Conservation (phyloP, 2,797 vertebrate genomes). For the Catamblyrhynchus diadema region DNA sequence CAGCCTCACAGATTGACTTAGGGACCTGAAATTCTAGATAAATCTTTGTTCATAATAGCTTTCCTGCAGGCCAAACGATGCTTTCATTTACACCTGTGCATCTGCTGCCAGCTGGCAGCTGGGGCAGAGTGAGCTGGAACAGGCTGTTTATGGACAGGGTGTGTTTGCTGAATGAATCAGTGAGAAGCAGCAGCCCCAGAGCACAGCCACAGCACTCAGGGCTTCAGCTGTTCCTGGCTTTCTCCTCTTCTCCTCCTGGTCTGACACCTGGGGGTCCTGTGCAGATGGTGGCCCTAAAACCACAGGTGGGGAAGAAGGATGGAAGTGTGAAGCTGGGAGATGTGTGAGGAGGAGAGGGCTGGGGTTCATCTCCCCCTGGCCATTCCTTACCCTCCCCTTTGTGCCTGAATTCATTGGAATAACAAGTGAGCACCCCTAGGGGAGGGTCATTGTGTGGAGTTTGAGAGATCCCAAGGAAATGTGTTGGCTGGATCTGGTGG, state of each 20-base stretch:
- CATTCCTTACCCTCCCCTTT: not conserved
- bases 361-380: not conserved
- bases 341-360: not conserved
- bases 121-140: not conserved
- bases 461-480: not conserved
- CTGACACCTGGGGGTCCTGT: not conserved
- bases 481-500: not conserved
- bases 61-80: not conserved
- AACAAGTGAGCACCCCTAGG: accelerated
- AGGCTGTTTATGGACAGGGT: not conserved
- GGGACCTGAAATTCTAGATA: not conserved
- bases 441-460: accelerated
- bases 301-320: accelerated
- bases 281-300: not conserved
- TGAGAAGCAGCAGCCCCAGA: not conserved
- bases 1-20: not conserved
- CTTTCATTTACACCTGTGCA: constrained; percentile 13
- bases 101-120: constrained; percentile 23
- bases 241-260: not conserved
- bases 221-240: not conserved
- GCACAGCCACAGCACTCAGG: not conserved
- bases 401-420: not conserved
- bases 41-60: not conserved
- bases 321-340: not conserved
- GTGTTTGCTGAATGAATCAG: not conserved